phyloP scores from a whole-genome alignment of 2,888 invertebrate species.

The Phalera bucephala region DNA sequence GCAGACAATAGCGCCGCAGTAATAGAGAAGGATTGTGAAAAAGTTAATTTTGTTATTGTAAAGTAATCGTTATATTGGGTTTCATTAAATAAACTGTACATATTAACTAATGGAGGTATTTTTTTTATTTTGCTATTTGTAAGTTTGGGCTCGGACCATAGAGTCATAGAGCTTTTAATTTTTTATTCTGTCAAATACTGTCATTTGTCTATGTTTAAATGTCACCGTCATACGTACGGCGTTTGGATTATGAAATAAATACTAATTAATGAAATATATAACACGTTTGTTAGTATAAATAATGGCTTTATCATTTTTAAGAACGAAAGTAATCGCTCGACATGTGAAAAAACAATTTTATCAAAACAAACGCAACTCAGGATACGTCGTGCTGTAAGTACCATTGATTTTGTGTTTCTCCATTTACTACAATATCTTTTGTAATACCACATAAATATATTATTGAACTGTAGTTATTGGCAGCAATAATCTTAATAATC shows the following conservation, averaged over 20 bases:
- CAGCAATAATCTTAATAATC: too few species aligned
- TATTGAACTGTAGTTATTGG: too few species aligned
- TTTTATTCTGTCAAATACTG: too few species aligned
- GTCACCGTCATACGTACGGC: conserved; percentile 19
- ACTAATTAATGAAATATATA: conserved; percentile 19
- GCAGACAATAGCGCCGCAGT: conserved; percentile 47
- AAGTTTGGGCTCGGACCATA: too few species aligned
- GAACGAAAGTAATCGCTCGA: conserved; percentile 59
- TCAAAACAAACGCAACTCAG: conserved; percentile 83
- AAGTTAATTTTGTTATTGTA: conserved; percentile 51
- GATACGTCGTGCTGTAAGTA: conserved; percentile 89
- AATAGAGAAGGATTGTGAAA: conserved; percentile 54
- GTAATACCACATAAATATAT: too few species aligned
- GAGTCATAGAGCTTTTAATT: too few species aligned
- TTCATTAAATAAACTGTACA: too few species aligned
- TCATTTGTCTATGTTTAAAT: not conserved
- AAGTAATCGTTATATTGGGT: too few species aligned
- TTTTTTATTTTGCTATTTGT: too few species aligned
- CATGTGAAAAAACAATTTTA: conserved; percentile 67
- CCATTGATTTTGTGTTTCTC: conserved; percentile 7
- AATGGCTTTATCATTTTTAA: conserved; percentile 74
- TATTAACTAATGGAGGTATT: too few species aligned
- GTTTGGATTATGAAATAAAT: conserved; percentile 52
- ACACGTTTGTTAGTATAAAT: conserved; percentile 12
- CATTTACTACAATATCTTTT: not conserved